These are phyloP conservation scores for Panzeria rudis DNA, from an alignment of 2,888 invertebrate species.

Conservation along the genomic window DNA sequence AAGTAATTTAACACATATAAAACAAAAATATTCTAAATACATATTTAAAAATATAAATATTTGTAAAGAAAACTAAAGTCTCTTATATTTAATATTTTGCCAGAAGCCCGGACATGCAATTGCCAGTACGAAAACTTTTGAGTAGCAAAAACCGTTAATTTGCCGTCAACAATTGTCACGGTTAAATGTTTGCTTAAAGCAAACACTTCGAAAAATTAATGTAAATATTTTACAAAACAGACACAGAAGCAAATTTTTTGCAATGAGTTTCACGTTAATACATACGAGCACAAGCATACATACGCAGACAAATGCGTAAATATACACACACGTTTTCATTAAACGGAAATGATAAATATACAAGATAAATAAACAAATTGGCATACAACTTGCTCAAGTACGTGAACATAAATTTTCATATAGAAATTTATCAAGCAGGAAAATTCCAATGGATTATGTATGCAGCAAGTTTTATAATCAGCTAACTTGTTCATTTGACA, in stretches of 20 bases:
- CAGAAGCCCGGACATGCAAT: too few species aligned
- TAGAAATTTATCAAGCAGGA: neutral
- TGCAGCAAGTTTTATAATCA: neutral
- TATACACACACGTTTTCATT: too few species aligned
- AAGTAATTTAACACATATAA: too few species aligned
- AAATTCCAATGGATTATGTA: neutral
- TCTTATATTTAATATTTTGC: too few species aligned
- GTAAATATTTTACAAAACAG: constrained; percentile 14
- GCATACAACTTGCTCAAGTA: neutral
- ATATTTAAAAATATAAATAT: too few species aligned
- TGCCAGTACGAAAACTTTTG: neutral
- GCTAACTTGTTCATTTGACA: neutral
- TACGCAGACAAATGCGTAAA: neutral
- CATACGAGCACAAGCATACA: neutral
- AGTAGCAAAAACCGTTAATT: neutral
- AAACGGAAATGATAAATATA: neutral
- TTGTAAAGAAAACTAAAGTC: too few species aligned
- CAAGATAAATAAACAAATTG: constrained; percentile 8
- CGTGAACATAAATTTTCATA: neutral
- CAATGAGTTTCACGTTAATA: neutral
- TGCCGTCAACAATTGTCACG: constrained; percentile 45
- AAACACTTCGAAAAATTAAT: constrained; percentile 30
- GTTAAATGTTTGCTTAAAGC: constrained; percentile 48
- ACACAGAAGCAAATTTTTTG: neutral
- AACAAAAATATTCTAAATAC: too few species aligned